These are phyloP conservation scores for Mongoloraphidia duomilia DNA, from an alignment of 2,888 invertebrate species.

Conservation along the genomic window DNA sequence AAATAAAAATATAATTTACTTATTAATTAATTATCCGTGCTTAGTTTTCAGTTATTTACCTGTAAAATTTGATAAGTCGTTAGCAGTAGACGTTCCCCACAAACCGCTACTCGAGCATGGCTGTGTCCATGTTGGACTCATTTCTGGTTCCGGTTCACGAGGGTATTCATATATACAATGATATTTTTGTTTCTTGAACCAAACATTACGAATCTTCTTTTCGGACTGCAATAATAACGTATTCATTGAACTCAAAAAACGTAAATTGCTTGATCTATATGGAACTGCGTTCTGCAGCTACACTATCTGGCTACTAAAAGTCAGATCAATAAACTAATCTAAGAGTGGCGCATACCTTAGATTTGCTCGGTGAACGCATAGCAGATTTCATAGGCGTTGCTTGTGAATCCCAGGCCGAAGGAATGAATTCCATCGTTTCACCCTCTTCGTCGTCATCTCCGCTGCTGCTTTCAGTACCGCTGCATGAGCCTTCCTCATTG, in stretches of 20 bases:
- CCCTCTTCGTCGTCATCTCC: constrained; percentile 45
- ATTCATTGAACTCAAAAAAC: neutral
- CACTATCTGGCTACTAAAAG: too few relatives aligned
- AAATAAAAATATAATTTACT: neutral
- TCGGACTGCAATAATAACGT: constrained; percentile 25
- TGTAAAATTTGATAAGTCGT: constrained; percentile 39
- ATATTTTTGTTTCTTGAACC: constrained; percentile 71
- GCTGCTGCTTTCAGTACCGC: constrained; percentile 17
- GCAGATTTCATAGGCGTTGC: constrained; percentile 64
- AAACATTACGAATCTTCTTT: constrained; percentile 36
- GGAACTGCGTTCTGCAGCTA: too few relatives aligned
- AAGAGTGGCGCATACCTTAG: constrained; percentile 14
- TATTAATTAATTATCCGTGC: neutral
- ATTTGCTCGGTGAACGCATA: constrained; percentile 40
- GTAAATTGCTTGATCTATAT: too few relatives aligned
- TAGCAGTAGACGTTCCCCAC: constrained; percentile 29
- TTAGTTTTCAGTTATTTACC: constrained; percentile 25
- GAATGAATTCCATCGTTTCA: constrained; percentile 54
- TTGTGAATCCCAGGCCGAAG: constrained; percentile 68
- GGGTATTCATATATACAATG: constrained; percentile 78
- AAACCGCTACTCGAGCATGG: constrained; percentile 26
- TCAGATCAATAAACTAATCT: too few relatives aligned
- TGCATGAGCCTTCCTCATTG: constrained; percentile 21
- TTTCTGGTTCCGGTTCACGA: constrained; percentile 42
- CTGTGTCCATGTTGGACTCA: constrained; percentile 14